Evolutionary conservation across 2,113 vertebrate genomes (phyloP).

Genomic region (Ceratotherium simum): DNA sequence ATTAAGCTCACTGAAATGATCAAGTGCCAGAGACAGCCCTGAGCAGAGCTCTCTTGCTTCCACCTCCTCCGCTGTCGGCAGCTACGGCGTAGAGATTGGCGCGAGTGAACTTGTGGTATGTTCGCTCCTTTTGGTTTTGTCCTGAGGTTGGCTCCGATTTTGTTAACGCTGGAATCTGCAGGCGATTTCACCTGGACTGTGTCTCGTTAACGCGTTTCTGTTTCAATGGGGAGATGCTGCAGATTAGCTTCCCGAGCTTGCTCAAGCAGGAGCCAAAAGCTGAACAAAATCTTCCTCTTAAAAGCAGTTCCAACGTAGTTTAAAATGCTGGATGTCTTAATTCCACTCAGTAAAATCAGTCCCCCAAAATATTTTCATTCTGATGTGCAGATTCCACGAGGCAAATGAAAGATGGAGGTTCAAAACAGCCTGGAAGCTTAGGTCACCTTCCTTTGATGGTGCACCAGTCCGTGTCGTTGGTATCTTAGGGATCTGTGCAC

Average conservation of each 20-base stretch:
- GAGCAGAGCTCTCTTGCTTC: background rate
- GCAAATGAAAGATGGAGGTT: background rate
- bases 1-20: background rate
- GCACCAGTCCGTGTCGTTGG: background rate
- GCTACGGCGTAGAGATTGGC: accelerated
- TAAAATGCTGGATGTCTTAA: background rate
- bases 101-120: background rate
- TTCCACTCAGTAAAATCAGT: background rate
- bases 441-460: background rate
- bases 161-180: background rate
- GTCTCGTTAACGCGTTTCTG: background rate
- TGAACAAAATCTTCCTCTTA: conserved; percentile 36
- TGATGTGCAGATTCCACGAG: background rate
- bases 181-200: background rate
- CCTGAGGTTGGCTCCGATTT: background rate
- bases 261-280: background rate
- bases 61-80: background rate
- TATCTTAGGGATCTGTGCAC: background rate
- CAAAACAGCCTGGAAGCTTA: background rate
- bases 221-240: conserved; percentile 12
- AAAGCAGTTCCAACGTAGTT: conserved; percentile 21
- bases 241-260: background rate
- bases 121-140: background rate
- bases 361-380: conserved; percentile 14
- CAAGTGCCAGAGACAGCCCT: background rate